Conservation (phyloP, 2,888 invertebrate genomes). For the Xestia sexstrigata region DNA sequence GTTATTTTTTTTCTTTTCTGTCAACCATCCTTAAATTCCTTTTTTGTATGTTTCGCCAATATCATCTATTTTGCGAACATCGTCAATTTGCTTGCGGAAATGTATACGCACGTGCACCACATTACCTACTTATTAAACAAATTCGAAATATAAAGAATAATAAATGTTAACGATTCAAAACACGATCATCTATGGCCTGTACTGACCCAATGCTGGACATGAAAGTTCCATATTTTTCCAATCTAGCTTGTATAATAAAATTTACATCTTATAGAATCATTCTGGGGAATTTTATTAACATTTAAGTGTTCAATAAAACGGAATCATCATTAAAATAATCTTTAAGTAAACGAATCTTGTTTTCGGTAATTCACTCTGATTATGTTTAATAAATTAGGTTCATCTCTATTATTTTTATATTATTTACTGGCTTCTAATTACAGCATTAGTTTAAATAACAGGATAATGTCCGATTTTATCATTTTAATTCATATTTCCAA, state of each 20-base stretch:
- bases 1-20: not conserved
- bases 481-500: slow-evolving; percentile 6
- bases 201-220: not conserved
- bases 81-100: not conserved
- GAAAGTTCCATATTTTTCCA: not conserved
- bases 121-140: not conserved
- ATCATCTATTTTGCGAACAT: not conserved
- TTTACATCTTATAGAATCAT: slow-evolving; percentile 13
- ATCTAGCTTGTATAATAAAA: not conserved
- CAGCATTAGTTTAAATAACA: slow-evolving; percentile 26
- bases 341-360: slow-evolving; percentile 36
- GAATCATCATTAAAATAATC: slow-evolving; percentile 9
- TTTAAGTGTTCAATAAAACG: slow-evolving; percentile 34
- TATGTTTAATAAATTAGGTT: slow-evolving; percentile 40
- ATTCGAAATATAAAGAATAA: not conserved
- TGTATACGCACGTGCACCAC: not conserved
- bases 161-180: not conserved
- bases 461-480: slow-evolving; percentile 21
- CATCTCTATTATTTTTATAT: slow-evolving; percentile 8
- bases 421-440: slow-evolving; percentile 25
- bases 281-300: slow-evolving; percentile 11
- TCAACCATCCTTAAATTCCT: not conserved
- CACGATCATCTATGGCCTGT: not conserved
- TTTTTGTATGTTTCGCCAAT: not conserved
- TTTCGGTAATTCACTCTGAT: slow-evolving; percentile 15